Base-by-base conservation (phyloP, 2,888 invertebrate species). In the Drosophila meridionalis region DNA sequence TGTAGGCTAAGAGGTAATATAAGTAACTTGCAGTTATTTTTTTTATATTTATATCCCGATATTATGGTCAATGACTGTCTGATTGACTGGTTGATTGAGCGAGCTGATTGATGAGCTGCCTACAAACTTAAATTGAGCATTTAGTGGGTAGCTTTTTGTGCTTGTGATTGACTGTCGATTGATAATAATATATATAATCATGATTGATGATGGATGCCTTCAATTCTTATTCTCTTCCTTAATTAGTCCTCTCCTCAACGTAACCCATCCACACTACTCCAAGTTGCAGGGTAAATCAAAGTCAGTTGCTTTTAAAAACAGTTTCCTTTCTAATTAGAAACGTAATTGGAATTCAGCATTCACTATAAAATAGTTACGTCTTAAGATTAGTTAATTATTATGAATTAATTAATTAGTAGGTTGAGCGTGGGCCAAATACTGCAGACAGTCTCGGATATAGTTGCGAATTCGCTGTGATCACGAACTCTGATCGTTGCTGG, bases 351-450 rank as follows among this genome's bases (percentile, higher is more conserved):
- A 28, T 59, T 28, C 7, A 11, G 47, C 9, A 59, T 26, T 58
- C 34, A 45, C 45, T 26, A 52, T 1, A 34, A 11, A 6, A 30
- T 8, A 48, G 4, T 12, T 34, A 26, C n/a, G 3, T n/a, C 12
- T 11, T 45, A 28, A 7, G 9, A 11, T n/a, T 47, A 47, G 20
- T 20, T 20, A 20, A 20, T 20, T 20, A 20, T 20, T 20, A 20
- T 20, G 1, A 34, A n/a, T 14, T 8, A 4, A n/a, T 14, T 26
- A 4, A 4, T 36, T 11, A 45, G 36, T 26, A 6, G 28, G 45
- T 28, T n/a, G 26, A 8, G 3, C 14, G 40, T 32, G 60, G 36
- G 40, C 14, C 5, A 28, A 60, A 60, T 60, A 38, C 60, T 60
- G 38, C 38, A n/a, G 38, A 9, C 30, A 50, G 11, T 48, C 8